These are phyloP conservation scores for Sebastiscus tertius DNA, from an alignment of 2,797 vertebrate genomes.

Conservation along the genomic window DNA sequence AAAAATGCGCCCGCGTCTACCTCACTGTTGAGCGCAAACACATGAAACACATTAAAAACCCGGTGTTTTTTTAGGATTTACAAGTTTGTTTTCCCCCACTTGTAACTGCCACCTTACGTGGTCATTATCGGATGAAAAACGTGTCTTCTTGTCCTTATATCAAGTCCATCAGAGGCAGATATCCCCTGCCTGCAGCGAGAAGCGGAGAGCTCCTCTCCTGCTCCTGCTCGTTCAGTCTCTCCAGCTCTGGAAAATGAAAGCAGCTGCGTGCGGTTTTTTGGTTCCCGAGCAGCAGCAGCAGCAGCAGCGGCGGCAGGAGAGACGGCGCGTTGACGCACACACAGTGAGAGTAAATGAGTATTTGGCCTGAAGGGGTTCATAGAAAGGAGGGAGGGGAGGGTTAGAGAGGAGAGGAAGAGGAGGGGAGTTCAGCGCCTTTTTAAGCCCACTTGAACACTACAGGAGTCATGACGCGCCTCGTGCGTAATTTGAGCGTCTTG, in stretches of 20 bases:
- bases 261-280: slow-evolving; percentile 66
- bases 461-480: slow-evolving; percentile 52
- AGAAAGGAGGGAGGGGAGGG: not conserved
- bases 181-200: slow-evolving; percentile 38
- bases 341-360: slow-evolving; percentile 33
- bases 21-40: slow-evolving; percentile 77
- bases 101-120: not conserved
- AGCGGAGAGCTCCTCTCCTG: slow-evolving; percentile 20
- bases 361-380: slow-evolving; percentile 25
- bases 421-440: slow-evolving; percentile 1
- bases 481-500: slow-evolving; percentile 51
- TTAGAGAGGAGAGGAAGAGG: not conserved
- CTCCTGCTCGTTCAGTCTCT: slow-evolving; percentile 10
- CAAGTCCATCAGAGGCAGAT: slow-evolving; percentile 39
- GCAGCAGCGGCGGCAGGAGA: slow-evolving; percentile 1
- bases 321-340: slow-evolving; percentile 53
- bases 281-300: slow-evolving; percentile 38
- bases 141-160: not conserved
- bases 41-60: slow-evolving; percentile 69
- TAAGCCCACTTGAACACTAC: slow-evolving; percentile 21
- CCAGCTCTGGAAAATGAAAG: slow-evolving; percentile 48
- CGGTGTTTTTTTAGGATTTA: not conserved
- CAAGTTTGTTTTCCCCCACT: slow-evolving; percentile 42
- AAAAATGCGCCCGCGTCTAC: slow-evolving; percentile 44
- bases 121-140: not conserved